Evolutionary conservation across 2,888 invertebrate genomes (phyloP).

Genomic region (Anodontia alba): DNA sequence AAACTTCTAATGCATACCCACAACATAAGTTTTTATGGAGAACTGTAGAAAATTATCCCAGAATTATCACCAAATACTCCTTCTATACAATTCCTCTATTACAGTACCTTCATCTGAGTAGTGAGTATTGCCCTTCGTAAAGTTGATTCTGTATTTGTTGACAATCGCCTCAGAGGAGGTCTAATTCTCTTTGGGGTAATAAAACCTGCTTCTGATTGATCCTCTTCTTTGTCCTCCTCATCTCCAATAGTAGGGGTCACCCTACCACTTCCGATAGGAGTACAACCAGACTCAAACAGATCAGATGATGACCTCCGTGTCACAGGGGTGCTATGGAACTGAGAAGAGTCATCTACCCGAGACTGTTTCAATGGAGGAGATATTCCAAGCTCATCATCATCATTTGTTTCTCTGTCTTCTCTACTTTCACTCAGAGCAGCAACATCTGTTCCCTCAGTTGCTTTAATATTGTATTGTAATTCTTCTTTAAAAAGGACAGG

Average conservation of each 20-base stretch:
- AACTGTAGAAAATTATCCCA: too few relatives aligned
- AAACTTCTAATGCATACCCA: too few relatives aligned
- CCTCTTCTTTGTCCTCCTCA: slow-evolving; percentile 17
- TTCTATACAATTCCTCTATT: too few relatives aligned
- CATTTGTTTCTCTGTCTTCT: neutral
- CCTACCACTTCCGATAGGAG: slow-evolving; percentile 56
- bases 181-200: slow-evolving; percentile 63
- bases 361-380: neutral
- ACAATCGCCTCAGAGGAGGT: slow-evolving; percentile 65
- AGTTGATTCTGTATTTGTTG: slow-evolving; percentile 66
- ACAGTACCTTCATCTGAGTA: slow-evolving; percentile 72
- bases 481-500: neutral
- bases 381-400: neutral
- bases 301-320: slow-evolving; percentile 48
- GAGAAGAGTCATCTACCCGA: slow-evolving; percentile 7
- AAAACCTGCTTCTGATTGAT: slow-evolving; percentile 48
- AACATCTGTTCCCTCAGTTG: too few relatives aligned
- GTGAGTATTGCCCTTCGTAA: slow-evolving; percentile 66
- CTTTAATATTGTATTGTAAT: neutral
- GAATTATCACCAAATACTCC: too few relatives aligned
- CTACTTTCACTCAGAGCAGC: neutral
- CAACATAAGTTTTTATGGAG: too few relatives aligned
- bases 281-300: slow-evolving; percentile 63
- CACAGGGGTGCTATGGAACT: slow-evolving; percentile 62
- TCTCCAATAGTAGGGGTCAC: slow-evolving; percentile 4